A percentile compares a stretch with the other conserved stretches of the same genome.
Conservation (phyloP, 1,140 invertebrate genomes). For the Brachionus angularis region DNA sequence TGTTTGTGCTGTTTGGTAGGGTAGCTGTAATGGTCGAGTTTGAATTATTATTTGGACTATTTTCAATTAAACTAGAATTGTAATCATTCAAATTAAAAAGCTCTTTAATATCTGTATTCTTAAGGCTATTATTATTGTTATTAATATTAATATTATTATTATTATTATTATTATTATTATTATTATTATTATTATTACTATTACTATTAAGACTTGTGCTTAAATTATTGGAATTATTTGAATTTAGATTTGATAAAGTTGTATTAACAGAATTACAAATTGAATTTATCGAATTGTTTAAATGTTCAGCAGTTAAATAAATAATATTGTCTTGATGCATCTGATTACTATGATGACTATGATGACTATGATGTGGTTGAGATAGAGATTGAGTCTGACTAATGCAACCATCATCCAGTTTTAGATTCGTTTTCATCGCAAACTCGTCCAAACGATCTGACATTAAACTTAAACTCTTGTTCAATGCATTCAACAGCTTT, state of each 20-base stretch:
- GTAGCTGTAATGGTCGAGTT: too few species aligned
- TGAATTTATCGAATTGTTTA: constrained; percentile 17
- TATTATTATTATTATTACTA: too few species aligned
- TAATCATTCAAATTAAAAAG: constrained; percentile 4
- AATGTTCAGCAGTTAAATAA: constrained; percentile 20
- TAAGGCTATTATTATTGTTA: too few species aligned
- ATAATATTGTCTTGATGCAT: constrained; percentile 1
- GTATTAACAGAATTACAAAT: constrained; percentile 10
- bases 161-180: too few species aligned
- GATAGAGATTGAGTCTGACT: background rate
- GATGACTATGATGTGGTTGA: too few species aligned
- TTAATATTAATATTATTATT: too few species aligned
- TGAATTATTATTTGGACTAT: too few species aligned
- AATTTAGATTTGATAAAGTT: constrained; percentile 13
- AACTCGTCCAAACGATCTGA: constrained; percentile 30
- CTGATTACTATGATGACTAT: too few species aligned
- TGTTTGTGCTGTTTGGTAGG: too few species aligned
- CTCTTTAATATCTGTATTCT: constrained; percentile 31
- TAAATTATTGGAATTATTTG: constrained; percentile 3
- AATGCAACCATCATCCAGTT: constrained; percentile 18
- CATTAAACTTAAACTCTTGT: constrained; percentile 19
- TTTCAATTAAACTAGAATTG: too few species aligned
- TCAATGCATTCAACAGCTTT: constrained; percentile 5
- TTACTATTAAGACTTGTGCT: too few species aligned
- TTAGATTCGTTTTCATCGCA: constrained; percentile 26